Evolutionary conservation across 2,888 invertebrate species (phyloP).

Genomic region (Ecliptopera silaceata): DNA sequence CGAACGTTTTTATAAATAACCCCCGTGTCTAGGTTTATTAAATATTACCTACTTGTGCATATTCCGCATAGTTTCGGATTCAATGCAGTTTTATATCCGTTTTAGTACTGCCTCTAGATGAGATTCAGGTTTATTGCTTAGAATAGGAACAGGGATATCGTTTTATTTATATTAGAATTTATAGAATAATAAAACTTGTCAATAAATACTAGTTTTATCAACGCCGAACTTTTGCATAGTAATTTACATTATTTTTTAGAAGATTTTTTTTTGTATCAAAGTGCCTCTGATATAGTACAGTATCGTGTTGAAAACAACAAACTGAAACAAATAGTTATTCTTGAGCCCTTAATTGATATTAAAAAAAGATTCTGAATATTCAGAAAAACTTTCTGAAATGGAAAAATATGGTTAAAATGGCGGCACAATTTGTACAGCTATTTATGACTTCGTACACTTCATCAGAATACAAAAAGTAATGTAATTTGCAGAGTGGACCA

Average conservation of each 20-base stretch:
- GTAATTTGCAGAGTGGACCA: slow-evolving; percentile 17
- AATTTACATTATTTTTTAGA: too few species aligned
- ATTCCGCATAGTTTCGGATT: slow-evolving; percentile 10
- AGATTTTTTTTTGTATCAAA: too few species aligned
- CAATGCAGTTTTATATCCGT: slow-evolving; percentile 21
- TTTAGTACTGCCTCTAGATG: slow-evolving; percentile 21
- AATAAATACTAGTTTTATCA: too few species aligned
- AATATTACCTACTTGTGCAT: slow-evolving; percentile 17
- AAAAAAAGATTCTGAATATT: too few species aligned
- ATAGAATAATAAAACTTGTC: too few species aligned
- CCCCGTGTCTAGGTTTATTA: slow-evolving; percentile 21
- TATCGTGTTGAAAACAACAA: too few species aligned
- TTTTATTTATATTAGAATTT: too few species aligned
- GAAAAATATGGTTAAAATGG: too few species aligned
- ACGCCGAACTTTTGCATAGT: too few species aligned
- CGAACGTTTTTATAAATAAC: neutral
- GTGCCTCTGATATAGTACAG: too few species aligned
- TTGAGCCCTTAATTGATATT: too few species aligned
- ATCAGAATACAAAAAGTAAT: neutral
- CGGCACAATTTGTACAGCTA: neutral
- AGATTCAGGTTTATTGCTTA: slow-evolving; percentile 20
- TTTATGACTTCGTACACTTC: neutral
- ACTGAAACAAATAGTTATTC: too few species aligned
- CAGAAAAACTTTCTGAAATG: neutral
- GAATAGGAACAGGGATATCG: neutral